Base-by-base conservation (phyloP, 2,888 invertebrate species). In the Brachylomia viminalis region DNA sequence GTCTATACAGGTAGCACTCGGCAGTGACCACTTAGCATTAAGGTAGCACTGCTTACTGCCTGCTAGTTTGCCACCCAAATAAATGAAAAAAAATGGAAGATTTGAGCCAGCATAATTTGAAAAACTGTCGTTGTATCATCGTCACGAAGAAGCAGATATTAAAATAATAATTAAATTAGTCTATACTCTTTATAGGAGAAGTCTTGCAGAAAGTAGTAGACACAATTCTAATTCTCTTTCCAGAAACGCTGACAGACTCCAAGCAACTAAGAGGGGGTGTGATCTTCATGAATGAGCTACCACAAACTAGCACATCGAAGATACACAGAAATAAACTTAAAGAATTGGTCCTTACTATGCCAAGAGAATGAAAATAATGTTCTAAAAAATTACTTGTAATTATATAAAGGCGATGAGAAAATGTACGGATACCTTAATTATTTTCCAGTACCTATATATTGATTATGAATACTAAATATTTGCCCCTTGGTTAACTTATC, bases 231-330 rank as follows among this genome's bases (percentile, higher is more conserved):
- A 30, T 49, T 30, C 2, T 30, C 10, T 65, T 83, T 81, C 6
- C 84, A 90, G 90, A 87, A 8, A 79, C 82, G 7, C 77, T 91
- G 56, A 72, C 87, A 2, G 88, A 90, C 61, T 75, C 87, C 10
- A 90, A 90, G 59, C 89, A 87, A 54, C 76, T 93, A 17, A 69
- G 88, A 70, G 90, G 90, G 15, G 90, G 90, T 1, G 87, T 90
- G 2, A 76, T 89, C 61, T 89, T 90, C 69, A 38, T 90, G 75
- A 61, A 84, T 7, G 69, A 85, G 33, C 54, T 87, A 1, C 92
- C 93, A 6, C 56, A 88, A 54, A 93, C 92, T 0, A 80, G 91
- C 0, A 82, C 91, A 1, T 84, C 87, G 0, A 93, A 93, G 72
- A 73, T 93, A 0, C 66, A 93, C 72, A 87, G 92, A 77, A 75